Conservation (phyloP, 2,113 vertebrate genomes). For the Equus przewalskii region DNA sequence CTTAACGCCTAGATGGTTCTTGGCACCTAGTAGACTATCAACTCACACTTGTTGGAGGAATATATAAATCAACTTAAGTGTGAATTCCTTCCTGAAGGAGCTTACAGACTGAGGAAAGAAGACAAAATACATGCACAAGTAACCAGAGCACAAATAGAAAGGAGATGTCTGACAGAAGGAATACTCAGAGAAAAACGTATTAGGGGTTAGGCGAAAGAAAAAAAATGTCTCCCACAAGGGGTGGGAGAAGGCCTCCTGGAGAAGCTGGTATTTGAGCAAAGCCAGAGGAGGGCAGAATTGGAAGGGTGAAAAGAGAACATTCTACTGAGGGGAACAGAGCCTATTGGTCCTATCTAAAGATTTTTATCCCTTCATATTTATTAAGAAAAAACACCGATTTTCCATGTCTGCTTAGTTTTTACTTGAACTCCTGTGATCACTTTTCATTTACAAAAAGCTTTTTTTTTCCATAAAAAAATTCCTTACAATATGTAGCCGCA, state of each 20-base stretch:
- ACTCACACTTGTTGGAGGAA: background rate
- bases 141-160: background rate
- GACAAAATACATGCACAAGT: background rate
- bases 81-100: conserved; percentile 28
- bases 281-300: background rate
- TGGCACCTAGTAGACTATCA: background rate
- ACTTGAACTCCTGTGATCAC: conserved; percentile 46
- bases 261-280: background rate
- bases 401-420: conserved; percentile 52
- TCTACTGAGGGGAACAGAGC: background rate
- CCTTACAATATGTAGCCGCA: conserved; percentile 66
- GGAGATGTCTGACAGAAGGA: background rate
- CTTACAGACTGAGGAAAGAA: background rate
- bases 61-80: background rate
- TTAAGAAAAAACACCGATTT: background rate
- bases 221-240: background rate
- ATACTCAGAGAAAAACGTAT: background rate
- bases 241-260: background rate
- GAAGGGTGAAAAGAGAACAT: background rate
- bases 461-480: background rate
- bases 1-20: background rate
- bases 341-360: background rate
- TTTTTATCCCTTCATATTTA: conserved; percentile 37
- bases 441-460: background rate
- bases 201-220: background rate